Percentiles rank a stretch among this genome's conserved stretches.
phyloP scores from a whole-genome alignment of 1,140 invertebrate species.

The Leucophenga varia region DNA sequence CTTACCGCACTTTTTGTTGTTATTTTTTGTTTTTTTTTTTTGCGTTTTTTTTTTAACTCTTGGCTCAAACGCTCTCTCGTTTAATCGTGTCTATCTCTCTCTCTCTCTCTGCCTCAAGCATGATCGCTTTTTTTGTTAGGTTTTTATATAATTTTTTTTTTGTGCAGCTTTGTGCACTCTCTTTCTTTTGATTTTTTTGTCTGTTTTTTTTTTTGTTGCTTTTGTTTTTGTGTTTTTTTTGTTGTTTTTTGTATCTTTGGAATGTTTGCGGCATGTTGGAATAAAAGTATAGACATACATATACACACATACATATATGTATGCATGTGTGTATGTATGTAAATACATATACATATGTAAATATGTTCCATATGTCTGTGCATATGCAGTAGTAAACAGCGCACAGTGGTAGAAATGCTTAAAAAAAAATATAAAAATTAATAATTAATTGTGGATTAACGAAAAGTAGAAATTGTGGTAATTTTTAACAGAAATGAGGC shows the following conservation, averaged over 20 bases:
- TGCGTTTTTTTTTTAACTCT: too few species aligned
- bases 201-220: constrained; percentile 11
- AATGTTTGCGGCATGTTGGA: constrained; percentile 37
- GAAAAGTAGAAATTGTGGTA: too few species aligned
- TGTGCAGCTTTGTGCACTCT: neutral
- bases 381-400: too few species aligned
- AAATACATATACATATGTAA: neutral
- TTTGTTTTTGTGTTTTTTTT: constrained; percentile 1
- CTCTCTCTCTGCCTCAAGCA: neutral
- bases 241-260: constrained; percentile 14
- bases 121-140: neutral
- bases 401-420: too few species aligned
- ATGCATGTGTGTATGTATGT: neutral
- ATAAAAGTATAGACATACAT: constrained; percentile 23
- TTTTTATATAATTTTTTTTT: neutral
- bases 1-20: constrained; percentile 11
- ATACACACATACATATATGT: constrained; percentile 5
- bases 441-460: too few species aligned
- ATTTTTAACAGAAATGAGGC: too few species aligned
- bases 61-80: constrained; percentile 8
- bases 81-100: neutral
- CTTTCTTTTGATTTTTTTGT: neutral
- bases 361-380: neutral
- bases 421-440: too few species aligned
- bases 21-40: too few species aligned